Evolutionary conservation across 2,888 invertebrate genomes (phyloP).

Genomic region (Yponomeuta malinellus): DNA sequence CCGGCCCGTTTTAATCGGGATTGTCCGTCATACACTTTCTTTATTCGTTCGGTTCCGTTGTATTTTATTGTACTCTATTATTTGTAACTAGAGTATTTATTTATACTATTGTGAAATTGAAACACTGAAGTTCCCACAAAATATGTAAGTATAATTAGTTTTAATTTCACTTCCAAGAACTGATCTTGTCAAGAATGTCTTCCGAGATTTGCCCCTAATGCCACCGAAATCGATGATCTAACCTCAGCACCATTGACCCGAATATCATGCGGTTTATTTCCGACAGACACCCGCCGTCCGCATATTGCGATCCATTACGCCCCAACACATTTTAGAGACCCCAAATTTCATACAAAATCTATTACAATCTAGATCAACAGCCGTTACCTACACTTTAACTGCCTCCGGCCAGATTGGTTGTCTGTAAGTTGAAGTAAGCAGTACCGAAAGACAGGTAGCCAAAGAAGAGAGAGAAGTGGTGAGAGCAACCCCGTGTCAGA

Average conservation of each 20-base stretch:
- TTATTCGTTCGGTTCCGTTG: too few relatives aligned
- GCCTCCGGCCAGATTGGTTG: not conserved
- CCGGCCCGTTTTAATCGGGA: too few relatives aligned
- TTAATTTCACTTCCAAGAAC: too few relatives aligned
- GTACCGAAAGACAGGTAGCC: not conserved
- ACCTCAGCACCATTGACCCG: constrained; percentile 14
- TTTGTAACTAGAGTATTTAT: too few relatives aligned
- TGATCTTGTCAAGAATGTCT: too few relatives aligned
- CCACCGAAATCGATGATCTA: not conserved
- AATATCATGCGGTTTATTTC: constrained; percentile 17
- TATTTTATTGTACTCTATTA: too few relatives aligned
- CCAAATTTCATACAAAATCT: not conserved
- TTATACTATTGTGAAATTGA: too few relatives aligned
- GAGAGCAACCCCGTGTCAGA: not conserved
- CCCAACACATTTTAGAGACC: not conserved
- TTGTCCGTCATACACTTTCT: too few relatives aligned
- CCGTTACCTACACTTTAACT: not conserved
- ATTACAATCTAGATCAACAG: not conserved
- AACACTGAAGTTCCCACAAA: too few relatives aligned
- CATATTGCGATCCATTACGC: not conserved
- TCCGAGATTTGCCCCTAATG: not conserved
- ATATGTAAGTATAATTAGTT: too few relatives aligned
- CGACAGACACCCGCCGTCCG: constrained; percentile 7
- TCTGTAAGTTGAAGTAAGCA: not conserved
- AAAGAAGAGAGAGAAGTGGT: not conserved